A percentile compares a stretch with the other conserved stretches of the same genome.
Evolutionary conservation across 2,888 invertebrate species (phyloP).

Genomic region (Idaea dimidiata): DNA sequence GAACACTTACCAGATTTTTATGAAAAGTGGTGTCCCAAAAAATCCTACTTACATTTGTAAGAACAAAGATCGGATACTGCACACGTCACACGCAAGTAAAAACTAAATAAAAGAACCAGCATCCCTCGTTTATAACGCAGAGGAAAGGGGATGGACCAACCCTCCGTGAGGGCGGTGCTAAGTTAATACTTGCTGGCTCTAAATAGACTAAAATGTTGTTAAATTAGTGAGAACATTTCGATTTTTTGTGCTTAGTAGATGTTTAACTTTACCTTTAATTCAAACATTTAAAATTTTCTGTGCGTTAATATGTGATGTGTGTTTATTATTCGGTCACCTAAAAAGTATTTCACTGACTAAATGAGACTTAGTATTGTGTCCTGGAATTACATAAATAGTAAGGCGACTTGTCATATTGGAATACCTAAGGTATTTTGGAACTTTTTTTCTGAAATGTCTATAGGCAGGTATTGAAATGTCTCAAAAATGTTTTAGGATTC

Average conservation of each 20-base stretch:
- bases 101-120: conserved; percentile 36
- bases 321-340: no score
- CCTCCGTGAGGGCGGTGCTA: conserved; percentile 61
- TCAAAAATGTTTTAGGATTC: no score
- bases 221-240: neutral
- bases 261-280: neutral
- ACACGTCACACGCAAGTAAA: neutral
- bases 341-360: no score
- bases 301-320: no score
- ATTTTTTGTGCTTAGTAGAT: neutral
- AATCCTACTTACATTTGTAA: neutral
- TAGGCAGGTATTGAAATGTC: no score
- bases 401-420: no score
- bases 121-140: conserved; percentile 64
- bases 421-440: no score
- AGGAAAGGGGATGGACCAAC: conserved; percentile 53
- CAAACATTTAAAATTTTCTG: neutral
- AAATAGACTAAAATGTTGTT: neutral
- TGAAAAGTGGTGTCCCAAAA: neutral
- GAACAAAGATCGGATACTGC: neutral
- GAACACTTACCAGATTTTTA: neutral
- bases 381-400: no score
- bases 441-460: no score
- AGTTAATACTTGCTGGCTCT: conserved; percentile 7
- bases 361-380: no score